These are phyloP conservation scores for Leptopilina myrica DNA, from an alignment of 2,888 invertebrate genomes.

Conservation along the genomic window DNA sequence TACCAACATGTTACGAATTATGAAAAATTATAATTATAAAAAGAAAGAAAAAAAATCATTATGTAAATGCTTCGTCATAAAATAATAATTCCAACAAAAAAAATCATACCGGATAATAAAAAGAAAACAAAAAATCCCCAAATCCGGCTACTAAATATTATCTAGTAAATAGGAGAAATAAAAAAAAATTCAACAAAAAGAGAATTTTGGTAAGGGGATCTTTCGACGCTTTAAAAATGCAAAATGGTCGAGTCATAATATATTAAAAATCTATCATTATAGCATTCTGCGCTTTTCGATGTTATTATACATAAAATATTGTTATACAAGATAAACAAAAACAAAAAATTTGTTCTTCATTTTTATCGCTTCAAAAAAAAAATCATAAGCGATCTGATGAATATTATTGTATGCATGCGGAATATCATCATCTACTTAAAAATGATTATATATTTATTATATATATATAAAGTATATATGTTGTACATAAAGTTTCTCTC, in stretches of 20 bases:
- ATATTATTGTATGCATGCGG: slow-evolving; percentile 51
- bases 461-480: slow-evolving; percentile 56
- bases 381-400: slow-evolving; percentile 1
- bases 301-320: slow-evolving; percentile 4
- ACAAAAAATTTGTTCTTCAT: slow-evolving; percentile 12
- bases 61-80: not conserved
- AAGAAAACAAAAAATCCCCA: not conserved
- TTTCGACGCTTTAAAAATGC: slow-evolving; percentile 5
- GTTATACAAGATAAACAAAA: too few relatives aligned
- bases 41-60: not conserved
- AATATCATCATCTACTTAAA: slow-evolving; percentile 48
- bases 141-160: slow-evolving; percentile 1
- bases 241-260: not conserved
- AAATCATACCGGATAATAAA: not conserved
- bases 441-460: slow-evolving; percentile 65
- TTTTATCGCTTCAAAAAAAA: slow-evolving; percentile 1
- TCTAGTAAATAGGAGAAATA: not conserved
- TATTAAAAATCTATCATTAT: slow-evolving; percentile 17
- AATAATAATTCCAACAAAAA: not conserved
- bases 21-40: not conserved
- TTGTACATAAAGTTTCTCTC: slow-evolving; percentile 63
- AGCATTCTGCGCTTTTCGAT: slow-evolving; percentile 38
- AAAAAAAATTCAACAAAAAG: not conserved
- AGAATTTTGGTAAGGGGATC: slow-evolving; percentile 22
- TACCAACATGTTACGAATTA: not conserved